Evolutionary conservation across 2,888 invertebrate genomes (phyloP).

Genomic region (Trachelus tabidus): DNA sequence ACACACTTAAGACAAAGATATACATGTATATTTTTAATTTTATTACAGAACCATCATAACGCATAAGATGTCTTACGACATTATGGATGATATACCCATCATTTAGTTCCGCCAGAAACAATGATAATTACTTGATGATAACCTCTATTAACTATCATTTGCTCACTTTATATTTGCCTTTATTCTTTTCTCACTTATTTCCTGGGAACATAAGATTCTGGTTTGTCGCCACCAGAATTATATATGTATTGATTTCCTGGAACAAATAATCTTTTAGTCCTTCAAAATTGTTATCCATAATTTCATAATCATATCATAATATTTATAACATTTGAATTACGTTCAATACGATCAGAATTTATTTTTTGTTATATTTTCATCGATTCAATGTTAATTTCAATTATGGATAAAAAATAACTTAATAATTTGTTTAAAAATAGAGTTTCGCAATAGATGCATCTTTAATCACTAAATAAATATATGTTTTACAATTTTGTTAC

Average conservation of each 20-base stretch:
- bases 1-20: neutral
- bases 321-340: neutral
- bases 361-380: neutral
- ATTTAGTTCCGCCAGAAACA: neutral
- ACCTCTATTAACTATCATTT: neutral
- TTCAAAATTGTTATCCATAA: neutral
- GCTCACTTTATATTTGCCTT: neutral
- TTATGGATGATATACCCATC: neutral
- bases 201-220: neutral
- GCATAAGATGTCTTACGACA: neutral
- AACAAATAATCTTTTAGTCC: neutral
- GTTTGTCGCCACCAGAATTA: neutral
- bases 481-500: neutral
- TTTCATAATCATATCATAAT: no score
- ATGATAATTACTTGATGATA: neutral
- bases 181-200: neutral
- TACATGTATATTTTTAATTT: neutral
- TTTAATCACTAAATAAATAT: neutral
- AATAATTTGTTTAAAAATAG: neutral
- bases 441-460: neutral
- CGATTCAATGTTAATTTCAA: neutral
- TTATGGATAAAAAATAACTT: neutral
- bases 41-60: neutral
- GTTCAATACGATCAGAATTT: neutral
- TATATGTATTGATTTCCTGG: neutral